Evolutionary conservation across 2,888 invertebrate genomes (phyloP), one percentile per base, ranked within the genome.

Genomic region (Nesidiocoris tenuis): DNA sequence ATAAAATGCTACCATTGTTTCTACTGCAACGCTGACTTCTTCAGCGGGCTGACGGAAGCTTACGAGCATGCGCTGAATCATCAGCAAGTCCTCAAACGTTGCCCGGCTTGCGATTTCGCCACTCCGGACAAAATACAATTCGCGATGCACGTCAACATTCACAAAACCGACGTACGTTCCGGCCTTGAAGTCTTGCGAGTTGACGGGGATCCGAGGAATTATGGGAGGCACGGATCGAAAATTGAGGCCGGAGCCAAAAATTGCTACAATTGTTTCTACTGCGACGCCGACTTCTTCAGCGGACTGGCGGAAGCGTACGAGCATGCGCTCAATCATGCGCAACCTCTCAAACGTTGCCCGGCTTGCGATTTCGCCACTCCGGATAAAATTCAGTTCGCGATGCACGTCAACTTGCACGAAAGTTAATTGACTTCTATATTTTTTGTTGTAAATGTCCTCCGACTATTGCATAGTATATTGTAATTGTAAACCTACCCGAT

Each of bases 21-120:
- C 1, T 72, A 72, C 63, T 72, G 72, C 72, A 39, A 12, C 39
- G 18, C 54, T 12, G 23, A n/a, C 3, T 25, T 54, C 9, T 70
- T 25, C 25, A 1, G 16, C 21, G 17, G 19, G 5, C 22, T 61
- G 22, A 22, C 61, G 25, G 55, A n/a, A 2, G 61, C 18, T 22
- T 23, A 61, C 16, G 72, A 61, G 9, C 72, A 72, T 39, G 61
- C 72, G 2, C 12, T 63, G 5, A 54, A 19, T n/a, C 72, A 72
- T 23, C 61, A 24, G 1, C 61, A 72, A 63, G 55, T 63, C 12
- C 25, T 54, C 25, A 72, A 63, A 21, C 61, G 18, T 2, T 72
- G 72, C 21, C 72, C 72, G 5, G 61, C n/a, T n/a, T 72, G 72
- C 54, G 72, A 61, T 56, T 72, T 72, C n/a, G 17, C 61, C 17